A percentile compares a stretch with the other conserved stretches of the same genome.
These are phyloP conservation scores for Temnothorax curvispinosus DNA, from an alignment of 1,140 invertebrate genomes.

Conservation along the genomic window DNA sequence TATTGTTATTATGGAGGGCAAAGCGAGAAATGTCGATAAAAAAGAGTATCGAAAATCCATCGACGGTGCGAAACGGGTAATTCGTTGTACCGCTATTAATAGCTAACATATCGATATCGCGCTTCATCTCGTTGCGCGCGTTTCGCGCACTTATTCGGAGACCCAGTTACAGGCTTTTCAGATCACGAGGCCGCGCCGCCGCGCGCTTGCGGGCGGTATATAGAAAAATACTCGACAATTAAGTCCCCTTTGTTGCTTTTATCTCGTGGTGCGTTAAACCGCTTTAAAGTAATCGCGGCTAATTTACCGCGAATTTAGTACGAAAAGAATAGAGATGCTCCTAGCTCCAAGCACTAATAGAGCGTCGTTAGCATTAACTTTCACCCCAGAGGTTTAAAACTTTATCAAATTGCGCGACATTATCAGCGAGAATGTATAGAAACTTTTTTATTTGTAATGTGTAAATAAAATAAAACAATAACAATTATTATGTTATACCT, in stretches of 20 bases:
- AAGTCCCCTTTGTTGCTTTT: conserved; percentile 9
- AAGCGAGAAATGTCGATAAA: conserved; percentile 56
- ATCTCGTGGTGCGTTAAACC: neutral
- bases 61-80: conserved; percentile 45
- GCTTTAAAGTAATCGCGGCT: conserved; percentile 23
- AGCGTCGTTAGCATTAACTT: neutral
- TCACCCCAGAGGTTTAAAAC: neutral
- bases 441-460: neutral
- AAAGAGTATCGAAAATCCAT: conserved; percentile 61
- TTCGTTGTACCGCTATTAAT: conserved; percentile 59
- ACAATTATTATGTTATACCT: no score
- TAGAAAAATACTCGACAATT: conserved; percentile 19
- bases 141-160: conserved; percentile 51
- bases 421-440: neutral
- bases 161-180: conserved; percentile 48
- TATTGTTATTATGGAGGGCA: conserved; percentile 31
- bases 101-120: conserved; percentile 49
- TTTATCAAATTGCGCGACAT: neutral
- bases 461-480: neutral
- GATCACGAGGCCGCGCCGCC: conserved; percentile 10
- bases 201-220: neutral
- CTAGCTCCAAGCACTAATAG: neutral
- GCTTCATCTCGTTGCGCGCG: conserved; percentile 50
- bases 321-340: conserved; percentile 8
- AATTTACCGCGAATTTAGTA: neutral